Evolutionary conservation across 2,113 vertebrate genomes (phyloP).

Genomic region (Esox niger): DNA sequence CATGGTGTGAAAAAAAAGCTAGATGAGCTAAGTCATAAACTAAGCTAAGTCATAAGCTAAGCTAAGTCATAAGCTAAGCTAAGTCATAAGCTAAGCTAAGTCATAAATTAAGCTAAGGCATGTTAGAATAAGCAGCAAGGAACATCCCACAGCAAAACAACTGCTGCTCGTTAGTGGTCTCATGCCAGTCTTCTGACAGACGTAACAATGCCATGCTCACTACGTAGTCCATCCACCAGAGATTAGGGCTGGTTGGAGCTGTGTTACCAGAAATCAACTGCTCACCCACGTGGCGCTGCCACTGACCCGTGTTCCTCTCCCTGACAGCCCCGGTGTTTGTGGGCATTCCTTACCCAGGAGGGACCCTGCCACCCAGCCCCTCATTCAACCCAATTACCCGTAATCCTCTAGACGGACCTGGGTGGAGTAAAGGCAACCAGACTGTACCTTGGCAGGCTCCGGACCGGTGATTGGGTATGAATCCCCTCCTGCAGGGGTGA

Average conservation of each 20-base stretch:
- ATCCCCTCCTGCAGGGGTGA: slow-evolving; percentile 92
- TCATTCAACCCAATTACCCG: slow-evolving; percentile 75
- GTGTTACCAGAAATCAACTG: slow-evolving; percentile 58
- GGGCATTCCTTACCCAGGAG: slow-evolving; percentile 74
- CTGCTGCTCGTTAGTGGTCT: no score
- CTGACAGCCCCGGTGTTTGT: slow-evolving; percentile 70
- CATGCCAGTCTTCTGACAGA: no score
- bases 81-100: no score
- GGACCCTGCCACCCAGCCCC: slow-evolving; percentile 72
- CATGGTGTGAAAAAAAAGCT: background rate
- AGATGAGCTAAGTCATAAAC: background rate
- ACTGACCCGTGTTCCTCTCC: slow-evolving; percentile 75
- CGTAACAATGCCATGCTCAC: no score
- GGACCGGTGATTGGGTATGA: slow-evolving; percentile 94
- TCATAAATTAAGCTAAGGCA: no score
- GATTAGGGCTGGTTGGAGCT: slow-evolving; percentile 31
- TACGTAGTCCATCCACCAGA: no score
- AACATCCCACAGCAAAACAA: no score
- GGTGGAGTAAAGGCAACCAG: slow-evolving; percentile 37
- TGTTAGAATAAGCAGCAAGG: no score
- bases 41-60: background rate
- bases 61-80: no score
- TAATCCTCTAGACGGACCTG: slow-evolving; percentile 60
- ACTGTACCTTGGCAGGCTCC: slow-evolving; percentile 96
- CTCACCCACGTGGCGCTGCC: slow-evolving; percentile 69